Evolutionary conservation across 2,888 invertebrate species (phyloP), one percentile per base, ranked within the genome.

Genomic region (Ceriagrion tenellum): DNA sequence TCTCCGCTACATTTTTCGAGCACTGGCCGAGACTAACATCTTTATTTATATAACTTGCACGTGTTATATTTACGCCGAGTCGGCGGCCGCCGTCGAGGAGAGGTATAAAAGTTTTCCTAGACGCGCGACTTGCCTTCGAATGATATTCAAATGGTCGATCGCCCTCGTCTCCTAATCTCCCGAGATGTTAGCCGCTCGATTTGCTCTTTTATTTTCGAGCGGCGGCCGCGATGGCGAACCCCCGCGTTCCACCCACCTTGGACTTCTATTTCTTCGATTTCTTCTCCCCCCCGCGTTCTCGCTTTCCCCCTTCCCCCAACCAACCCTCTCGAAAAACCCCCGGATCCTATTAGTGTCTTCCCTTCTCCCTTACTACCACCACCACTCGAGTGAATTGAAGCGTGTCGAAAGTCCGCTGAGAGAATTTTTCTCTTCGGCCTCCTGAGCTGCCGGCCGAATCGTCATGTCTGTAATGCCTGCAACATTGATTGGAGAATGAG

Each of bases 281-380:
- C 55, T 89, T 89, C 40, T 47, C 55, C 23, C n/a, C 55, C 89
- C 20, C 47, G 30, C 59, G 18, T 59, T 59, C 59, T 59, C 59
- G 47, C 47, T 47, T 2, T 4, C 47, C 47, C 47, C 47, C 47
- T 8, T 8, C 47, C 47, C 47, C 47, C 47, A 2, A 47, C 2
- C 47, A 2, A 47, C 59, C 59, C 59, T 20, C 59, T 59, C 91
- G n/a, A 59, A 91, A 56, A 63, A 40, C 35, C 40, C 91, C 91
- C 63, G 63, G 91, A 91, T 91, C 89, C 91, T 91, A 91, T 91
- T 63, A 91, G 91, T 55, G 89, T 89, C 55, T 55, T 91, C 91
- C 91, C 91, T 91, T 35, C 91, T 63, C 91, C 23, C 90, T 90
- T 56, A 90, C 90, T 56, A 23, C 18, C 89, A 18, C 30, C 30